Evolutionary conservation across 2,797 vertebrate genomes (phyloP), one percentile per base, ranked within the genome.

Genomic region (Caiman crocodilus): DNA sequence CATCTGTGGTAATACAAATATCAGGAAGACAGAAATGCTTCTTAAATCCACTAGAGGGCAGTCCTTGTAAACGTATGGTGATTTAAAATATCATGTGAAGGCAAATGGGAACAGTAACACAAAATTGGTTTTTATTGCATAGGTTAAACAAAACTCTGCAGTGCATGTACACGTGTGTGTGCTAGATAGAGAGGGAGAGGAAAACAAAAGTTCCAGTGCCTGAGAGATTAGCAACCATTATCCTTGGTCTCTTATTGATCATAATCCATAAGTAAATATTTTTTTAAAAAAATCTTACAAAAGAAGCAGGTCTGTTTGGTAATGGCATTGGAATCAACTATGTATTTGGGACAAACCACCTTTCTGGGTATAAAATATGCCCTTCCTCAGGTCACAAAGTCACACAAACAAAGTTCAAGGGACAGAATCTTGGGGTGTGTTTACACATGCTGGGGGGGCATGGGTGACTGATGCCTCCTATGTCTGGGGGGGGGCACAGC

Each of bases 11-110:
- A 50, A 20, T 21, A 4, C 21, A 73, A 63, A 4, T 14, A n/a
- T 20, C 2, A 16, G 2, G 17, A 28, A 65, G 75, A 17, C 50
- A 42, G 81, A 90, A 95, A 90, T 93, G 75, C 60, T 83, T 3
- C 59, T 56, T 69, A 1, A 0, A 15, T 32, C 94, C 97, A 92
- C 94, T 84, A 97, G 97, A 90, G 96, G 91, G 97, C 90, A 93
- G 79, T 57, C 77, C 81, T 69, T 67, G 89, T 79, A 94, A 94
- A 84, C 11, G 71, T 58, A 84, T 76, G 50, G 26, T 0, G 59
- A 1, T n/a, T 5, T 42, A 25, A 26, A 26, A 3, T 14, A 76
- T 25, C 9, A 9, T 11, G 18, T 7, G 1, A 65, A 76, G 57
- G n/a, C 2, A 59, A 6, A 2, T 14, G 63, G 16, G 55, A 76